phyloP scores from a whole-genome alignment of 2,797 vertebrate genomes.

The Girardinus metallicus region DNA sequence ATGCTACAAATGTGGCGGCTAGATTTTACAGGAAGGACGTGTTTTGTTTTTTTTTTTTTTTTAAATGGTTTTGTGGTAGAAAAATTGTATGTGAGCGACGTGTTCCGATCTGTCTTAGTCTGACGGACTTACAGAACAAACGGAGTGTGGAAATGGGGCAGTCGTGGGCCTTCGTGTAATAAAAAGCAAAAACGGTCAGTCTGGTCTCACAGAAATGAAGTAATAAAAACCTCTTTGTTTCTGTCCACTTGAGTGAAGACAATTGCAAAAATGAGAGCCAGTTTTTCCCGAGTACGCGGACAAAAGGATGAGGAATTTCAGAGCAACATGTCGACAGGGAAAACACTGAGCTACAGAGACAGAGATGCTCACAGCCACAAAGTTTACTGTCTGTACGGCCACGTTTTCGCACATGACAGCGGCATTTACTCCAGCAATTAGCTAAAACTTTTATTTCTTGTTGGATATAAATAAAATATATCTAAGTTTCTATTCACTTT shows the following conservation, averaged over 20 bases:
- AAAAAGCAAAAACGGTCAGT: slow-evolving; percentile 24
- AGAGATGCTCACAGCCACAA: slow-evolving; percentile 33
- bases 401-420: background rate
- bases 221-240: slow-evolving; percentile 51
- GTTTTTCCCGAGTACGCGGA: slow-evolving; percentile 22
- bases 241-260: slow-evolving; percentile 49
- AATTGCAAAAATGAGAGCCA: slow-evolving; percentile 31
- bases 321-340: slow-evolving; percentile 17
- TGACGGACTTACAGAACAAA: background rate
- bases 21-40: background rate
- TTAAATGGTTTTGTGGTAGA: background rate
- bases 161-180: slow-evolving; percentile 5
- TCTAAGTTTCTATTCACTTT: background rate
- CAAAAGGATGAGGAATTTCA: slow-evolving; percentile 35
- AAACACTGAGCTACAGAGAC: slow-evolving; percentile 1
- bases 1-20: too few species aligned
- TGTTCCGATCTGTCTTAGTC: background rate
- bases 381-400: background rate
- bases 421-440: background rate
- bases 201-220: slow-evolving; percentile 54
- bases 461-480: background rate
- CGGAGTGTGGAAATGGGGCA: background rate
- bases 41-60: background rate
- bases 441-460: background rate
- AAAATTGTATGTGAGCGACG: background rate